These are phyloP conservation scores for Erebia epiphron DNA, from an alignment of 2,888 invertebrate species.

Conservation along the genomic window DNA sequence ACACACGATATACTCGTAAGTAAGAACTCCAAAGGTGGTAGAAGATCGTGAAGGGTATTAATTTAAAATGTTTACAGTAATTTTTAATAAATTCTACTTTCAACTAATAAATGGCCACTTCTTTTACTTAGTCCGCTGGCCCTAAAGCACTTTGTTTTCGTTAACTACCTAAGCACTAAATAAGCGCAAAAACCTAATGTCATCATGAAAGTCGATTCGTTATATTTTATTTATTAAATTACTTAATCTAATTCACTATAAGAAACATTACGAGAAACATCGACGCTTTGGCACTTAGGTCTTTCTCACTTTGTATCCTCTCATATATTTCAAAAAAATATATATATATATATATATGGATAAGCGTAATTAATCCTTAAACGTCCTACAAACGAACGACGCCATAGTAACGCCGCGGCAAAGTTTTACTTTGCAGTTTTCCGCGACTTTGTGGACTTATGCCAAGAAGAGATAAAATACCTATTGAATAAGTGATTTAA, in stretches of 20 bases:
- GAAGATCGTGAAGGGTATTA: neutral
- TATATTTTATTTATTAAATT: constrained; percentile 16
- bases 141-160: constrained; percentile 2
- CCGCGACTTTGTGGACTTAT: neutral
- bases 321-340: constrained; percentile 14
- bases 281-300: constrained; percentile 75
- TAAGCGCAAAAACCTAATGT: constrained; percentile 19
- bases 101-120: neutral
- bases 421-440: neutral
- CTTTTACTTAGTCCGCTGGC: neutral
- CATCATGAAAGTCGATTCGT: constrained; percentile 6
- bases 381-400: neutral
- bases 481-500: neutral
- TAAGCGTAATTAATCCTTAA: neutral
- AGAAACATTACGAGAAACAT: constrained; percentile 45
- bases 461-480: neutral
- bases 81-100: neutral
- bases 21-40: neutral
- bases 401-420: neutral
- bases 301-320: constrained; percentile 46
- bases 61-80: neutral
- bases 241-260: constrained; percentile 32
- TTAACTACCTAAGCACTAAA: constrained; percentile 20
- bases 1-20: neutral
- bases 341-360: neutral